Base-by-base conservation (phyloP, 2,888 invertebrate species). In the Scotopteryx bipunctaria region DNA sequence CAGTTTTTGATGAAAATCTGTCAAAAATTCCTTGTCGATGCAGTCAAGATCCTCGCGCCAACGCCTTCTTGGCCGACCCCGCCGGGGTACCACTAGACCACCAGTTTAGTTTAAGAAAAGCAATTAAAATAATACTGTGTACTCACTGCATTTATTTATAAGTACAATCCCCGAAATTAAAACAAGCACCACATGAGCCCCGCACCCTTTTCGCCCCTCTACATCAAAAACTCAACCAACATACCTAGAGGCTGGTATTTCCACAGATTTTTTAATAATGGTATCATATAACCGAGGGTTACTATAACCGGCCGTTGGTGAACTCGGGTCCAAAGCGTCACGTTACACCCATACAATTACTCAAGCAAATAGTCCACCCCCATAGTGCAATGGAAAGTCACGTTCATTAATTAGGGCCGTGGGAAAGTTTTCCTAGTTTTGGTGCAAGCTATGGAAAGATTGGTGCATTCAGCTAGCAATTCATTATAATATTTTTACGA, bases 401-500 rank as follows among this genome's bases (percentile, higher is more conserved):
- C 69, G 66, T 73, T 77, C 78, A 84, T 86, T 87, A 87, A 87
- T 85, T 85, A 82, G 65, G 66, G 66, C 70, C 83, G 83, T 83
- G 84, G 78, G 80, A 84, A 81, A 65, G 47, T 54, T 57, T 47
- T 50, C 25, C 37, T 33, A 21, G 16, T 27, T 42, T 45, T 38
- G 38, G 33, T 35, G 35, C 16, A 14, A 35, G 15, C n/a, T n/a
- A 5, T 21, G 5, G 4, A 14, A 11, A 3, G 9, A 27, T 5
- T 3, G 11, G 3, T 1, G 2, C 2, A n/a, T 8, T 2, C 2
- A 23, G 23, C 1, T 3, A 9, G n/a, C n/a, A n/a, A 23, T 23
- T 25, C n/a, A 25, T 25, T 9, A 9, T 9, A 2, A n/a, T n/a
- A n/a, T n/a, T n/a, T n/a, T n/a, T n/a, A n/a, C n/a, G n/a, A n/a